These are phyloP conservation scores for Proisotoma minuta DNA, from an alignment of 2,888 invertebrate species.

Conservation along the genomic window DNA sequence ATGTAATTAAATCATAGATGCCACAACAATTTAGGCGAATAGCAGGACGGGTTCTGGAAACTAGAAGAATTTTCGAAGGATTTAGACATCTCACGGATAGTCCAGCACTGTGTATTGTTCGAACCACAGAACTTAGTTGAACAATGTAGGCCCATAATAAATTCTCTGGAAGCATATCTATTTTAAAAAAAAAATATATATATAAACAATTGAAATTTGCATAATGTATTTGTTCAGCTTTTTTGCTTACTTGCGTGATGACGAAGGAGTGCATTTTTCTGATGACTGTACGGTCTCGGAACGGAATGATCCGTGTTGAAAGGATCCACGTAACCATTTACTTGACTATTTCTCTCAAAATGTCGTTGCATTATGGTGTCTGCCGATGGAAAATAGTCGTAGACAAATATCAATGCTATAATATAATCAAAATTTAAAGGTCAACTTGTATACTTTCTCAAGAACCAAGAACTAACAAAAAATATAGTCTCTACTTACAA, in stretches of 20 bases:
- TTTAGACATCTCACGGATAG: conserved; percentile 79
- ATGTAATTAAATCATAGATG: conserved; percentile 73
- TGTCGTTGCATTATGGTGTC: conserved; percentile 82
- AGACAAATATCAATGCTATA: conserved; percentile 88
- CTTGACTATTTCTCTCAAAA: conserved; percentile 56
- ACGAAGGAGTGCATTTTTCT: conserved; percentile 73
- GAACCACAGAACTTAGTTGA: conserved; percentile 86
- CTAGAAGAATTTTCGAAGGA: conserved; percentile 83
- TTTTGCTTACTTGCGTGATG: conserved; percentile 57
- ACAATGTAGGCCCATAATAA: conserved; percentile 93
- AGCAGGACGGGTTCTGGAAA: conserved; percentile 60
- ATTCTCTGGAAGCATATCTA: conserved; percentile 75
- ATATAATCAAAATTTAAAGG: not conserved
- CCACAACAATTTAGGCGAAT: conserved; percentile 73
- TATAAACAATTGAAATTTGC: not conserved
- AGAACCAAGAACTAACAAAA: not conserved
- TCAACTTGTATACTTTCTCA: not conserved
- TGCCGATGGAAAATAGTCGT: conserved; percentile 89
- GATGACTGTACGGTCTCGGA: conserved; percentile 73
- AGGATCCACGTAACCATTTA: conserved; percentile 68
- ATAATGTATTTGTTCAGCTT: no score
- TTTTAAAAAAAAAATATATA: conserved; percentile 46
- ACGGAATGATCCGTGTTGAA: conserved; percentile 78
- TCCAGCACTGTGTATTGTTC: conserved; percentile 78
- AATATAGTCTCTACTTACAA: conserved; percentile 63